These are phyloP conservation scores for Lordiphosa clarofinis DNA, from an alignment of 1,140 invertebrate genomes.

Conservation along the genomic window DNA sequence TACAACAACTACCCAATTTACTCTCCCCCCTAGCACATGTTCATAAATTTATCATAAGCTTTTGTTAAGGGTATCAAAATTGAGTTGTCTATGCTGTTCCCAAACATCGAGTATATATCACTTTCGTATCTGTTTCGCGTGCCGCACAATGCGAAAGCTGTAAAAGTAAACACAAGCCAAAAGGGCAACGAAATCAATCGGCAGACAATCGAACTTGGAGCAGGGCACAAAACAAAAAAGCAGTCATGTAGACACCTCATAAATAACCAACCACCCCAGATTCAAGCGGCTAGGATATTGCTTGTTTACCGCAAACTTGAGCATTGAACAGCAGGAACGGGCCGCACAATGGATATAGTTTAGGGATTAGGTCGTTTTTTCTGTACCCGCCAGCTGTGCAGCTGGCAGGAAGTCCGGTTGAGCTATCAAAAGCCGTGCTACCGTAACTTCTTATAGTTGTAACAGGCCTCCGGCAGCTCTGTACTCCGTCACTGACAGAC, in stretches of 20 bases:
- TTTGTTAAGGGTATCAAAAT: constrained; percentile 2
- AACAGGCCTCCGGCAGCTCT: constrained; percentile 14
- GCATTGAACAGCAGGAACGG: neutral
- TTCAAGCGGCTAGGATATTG: constrained; percentile 5
- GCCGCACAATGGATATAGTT: neutral
- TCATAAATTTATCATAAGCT: neutral
- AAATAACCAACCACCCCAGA: constrained; percentile 34
- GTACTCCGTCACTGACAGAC: constrained; percentile 10
- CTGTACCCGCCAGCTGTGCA: constrained; percentile 5
- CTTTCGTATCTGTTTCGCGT: constrained; percentile 33
- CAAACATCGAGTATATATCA: constrained; percentile 27
- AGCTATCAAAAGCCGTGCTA: constrained; percentile 38
- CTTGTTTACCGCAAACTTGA: constrained; percentile 30
- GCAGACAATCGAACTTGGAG: constrained; percentile 46
- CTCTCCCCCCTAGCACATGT: neutral
- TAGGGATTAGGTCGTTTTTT: constrained; percentile 23
- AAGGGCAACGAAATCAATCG: constrained; percentile 43
- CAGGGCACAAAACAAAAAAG: neutral
- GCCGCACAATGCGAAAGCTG: constrained; percentile 32
- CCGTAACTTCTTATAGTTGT: constrained; percentile 6
- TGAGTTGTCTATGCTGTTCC: constrained; percentile 5
- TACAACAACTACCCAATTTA: too few species aligned
- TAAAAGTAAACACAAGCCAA: constrained; percentile 37
- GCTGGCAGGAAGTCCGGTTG: constrained; percentile 31
- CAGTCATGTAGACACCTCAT: constrained; percentile 28